Conservation (phyloP, 2,113 vertebrate species). For the Hippocampus zosterae region DNA sequence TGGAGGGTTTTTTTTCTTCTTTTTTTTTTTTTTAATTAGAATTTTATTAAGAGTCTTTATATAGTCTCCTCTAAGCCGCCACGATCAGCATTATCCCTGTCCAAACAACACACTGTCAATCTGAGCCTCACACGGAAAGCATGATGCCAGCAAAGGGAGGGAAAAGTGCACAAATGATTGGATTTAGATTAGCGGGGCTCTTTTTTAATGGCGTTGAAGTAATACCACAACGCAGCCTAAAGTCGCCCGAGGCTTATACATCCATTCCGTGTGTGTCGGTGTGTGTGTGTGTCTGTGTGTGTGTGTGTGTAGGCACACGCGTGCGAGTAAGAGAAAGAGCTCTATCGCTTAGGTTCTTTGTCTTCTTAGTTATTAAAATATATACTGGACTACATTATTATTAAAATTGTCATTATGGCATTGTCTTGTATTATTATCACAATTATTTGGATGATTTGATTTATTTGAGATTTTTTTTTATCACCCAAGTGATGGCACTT, state of each 20-base stretch:
- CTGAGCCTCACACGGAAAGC: conserved; percentile 44
- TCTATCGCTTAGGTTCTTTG: neutral
- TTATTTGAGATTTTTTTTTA: too few species aligned
- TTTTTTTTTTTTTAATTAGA: conserved; percentile 63
- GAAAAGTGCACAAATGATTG: conserved; percentile 69
- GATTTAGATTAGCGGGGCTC: conserved; percentile 72
- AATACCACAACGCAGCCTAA: conserved; percentile 64
- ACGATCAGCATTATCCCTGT: conserved; percentile 74
- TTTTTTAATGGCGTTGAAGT: conserved; percentile 70
- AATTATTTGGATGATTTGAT: too few species aligned
- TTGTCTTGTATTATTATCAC: neutral
- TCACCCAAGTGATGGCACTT: too few species aligned
- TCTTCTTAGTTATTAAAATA: neutral
- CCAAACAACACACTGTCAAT: conserved; percentile 79
- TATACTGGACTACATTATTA: neutral
- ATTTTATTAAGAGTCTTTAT: conserved; percentile 77
- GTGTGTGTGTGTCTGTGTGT: conserved; percentile 13
- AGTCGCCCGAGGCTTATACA: conserved; percentile 38
- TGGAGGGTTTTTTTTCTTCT: conserved; percentile 5
- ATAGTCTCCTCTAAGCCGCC: conserved; percentile 63
- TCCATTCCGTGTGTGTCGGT: neutral
- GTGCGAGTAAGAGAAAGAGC: conserved; percentile 18
- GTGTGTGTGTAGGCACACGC: conserved; percentile 11
- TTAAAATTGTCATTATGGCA: too few species aligned
- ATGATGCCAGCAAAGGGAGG: conserved; percentile 45